These are phyloP conservation scores for Urophycis tenuis DNA, from an alignment of 2,797 vertebrate species.

Conservation along the genomic window DNA sequence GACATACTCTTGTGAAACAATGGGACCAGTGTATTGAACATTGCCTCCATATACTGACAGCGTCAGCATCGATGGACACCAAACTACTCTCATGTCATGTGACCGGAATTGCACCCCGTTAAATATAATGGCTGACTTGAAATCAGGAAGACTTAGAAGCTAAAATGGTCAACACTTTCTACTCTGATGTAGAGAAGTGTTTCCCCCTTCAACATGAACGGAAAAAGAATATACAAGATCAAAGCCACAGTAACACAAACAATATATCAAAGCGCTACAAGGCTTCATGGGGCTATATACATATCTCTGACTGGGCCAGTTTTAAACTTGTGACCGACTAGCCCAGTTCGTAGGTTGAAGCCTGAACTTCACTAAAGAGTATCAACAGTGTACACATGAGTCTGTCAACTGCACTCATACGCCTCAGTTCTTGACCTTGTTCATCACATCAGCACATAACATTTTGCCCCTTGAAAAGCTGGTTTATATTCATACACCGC, in stretches of 20 bases:
- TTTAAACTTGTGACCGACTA: slow-evolving; percentile 1
- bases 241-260: slow-evolving; percentile 7
- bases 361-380: background rate
- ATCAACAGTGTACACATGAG: background rate
- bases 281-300: slow-evolving; percentile 50
- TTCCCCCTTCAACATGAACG: background rate
- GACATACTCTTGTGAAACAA: background rate
- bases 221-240: slow-evolving; percentile 26
- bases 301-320: slow-evolving; percentile 46
- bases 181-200: slow-evolving; percentile 23
- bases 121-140: background rate
- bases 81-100: slow-evolving; percentile 8
- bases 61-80: slow-evolving; percentile 9
- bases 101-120: slow-evolving; percentile 14
- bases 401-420: background rate
- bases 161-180: slow-evolving; percentile 20
- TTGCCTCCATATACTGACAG: slow-evolving; percentile 20
- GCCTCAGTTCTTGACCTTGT: slow-evolving; percentile 19
- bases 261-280: slow-evolving; percentile 25
- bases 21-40: slow-evolving; percentile 10
- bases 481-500: background rate
- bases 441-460: slow-evolving; percentile 17
- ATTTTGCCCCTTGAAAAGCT: slow-evolving; percentile 5
- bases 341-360: background rate
- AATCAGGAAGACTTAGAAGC: slow-evolving; percentile 43